phyloP scores from a whole-genome alignment of 2,113 vertebrate genomes.

The Engraulis encrasicolus region DNA sequence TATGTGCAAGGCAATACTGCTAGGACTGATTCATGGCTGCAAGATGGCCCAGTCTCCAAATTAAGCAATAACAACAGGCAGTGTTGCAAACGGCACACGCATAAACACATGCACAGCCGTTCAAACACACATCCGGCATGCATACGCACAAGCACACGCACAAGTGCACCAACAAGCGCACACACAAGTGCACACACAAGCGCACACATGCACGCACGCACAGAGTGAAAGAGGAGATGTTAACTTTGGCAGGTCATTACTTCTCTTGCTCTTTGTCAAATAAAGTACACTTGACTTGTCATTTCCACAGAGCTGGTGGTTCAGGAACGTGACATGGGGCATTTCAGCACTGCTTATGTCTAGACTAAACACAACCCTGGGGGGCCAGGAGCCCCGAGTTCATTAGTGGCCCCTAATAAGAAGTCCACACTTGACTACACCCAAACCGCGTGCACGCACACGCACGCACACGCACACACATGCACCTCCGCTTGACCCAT shows the following conservation, averaged over 20 bases:
- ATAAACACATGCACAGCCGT: slow-evolving; percentile 3
- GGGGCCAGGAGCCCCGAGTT: background rate
- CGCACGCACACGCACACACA: background rate
- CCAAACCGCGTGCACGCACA: too few species aligned
- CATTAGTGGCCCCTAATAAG: background rate
- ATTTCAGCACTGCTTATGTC: background rate
- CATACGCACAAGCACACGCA: background rate
- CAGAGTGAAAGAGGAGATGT: background rate
- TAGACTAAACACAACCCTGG: slow-evolving; percentile 1
- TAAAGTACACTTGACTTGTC: too few species aligned
- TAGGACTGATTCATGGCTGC: slow-evolving; percentile 1
- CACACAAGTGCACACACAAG: background rate
- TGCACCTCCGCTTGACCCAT: background rate
- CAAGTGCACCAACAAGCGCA: background rate
- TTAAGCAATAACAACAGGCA: background rate
- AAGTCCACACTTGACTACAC: slow-evolving; percentile 1
- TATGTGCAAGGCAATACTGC: background rate
- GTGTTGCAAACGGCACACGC: background rate
- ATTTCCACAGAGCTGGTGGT: background rate
- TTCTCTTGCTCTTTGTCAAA: background rate
- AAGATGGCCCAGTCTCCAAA: background rate
- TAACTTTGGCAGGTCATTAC: background rate
- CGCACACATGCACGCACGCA: background rate
- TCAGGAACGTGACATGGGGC: background rate
- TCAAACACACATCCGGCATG: background rate